Base-by-base conservation (phyloP, 2,888 invertebrate species). In the Pemphredon lugubris region DNA sequence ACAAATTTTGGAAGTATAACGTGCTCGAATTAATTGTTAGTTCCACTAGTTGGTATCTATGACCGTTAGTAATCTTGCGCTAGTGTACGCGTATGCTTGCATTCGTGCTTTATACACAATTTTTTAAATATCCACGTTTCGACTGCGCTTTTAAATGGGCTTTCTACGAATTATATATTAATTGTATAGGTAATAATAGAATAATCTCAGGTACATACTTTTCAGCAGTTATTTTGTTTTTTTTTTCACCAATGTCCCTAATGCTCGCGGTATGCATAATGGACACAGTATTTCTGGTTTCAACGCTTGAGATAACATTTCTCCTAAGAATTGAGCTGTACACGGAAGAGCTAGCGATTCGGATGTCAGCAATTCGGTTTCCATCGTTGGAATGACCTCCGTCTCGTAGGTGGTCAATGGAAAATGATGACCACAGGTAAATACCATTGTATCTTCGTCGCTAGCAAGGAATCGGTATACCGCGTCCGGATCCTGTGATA, bases 381-480 rank as follows among this genome's bases (percentile, higher is more conserved):
- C 89, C 89, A 89, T 88, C 60, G 79, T 82, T 16, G 89, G 84
- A 55, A 89, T 78, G 34, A 84, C 75, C 69, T 89, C 88, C 4
- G 86, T 80, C 51, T 87, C 70, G 61, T 88, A 89, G n/a, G 74
- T 20, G 1, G 88, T 83, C 34, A 86, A 57, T 53, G 86, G 85
- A 68, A 85, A 90, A 64, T 89, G 86, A 63, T 90, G 89, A 6
- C 89, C 89, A 34, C 89, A 90, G 0, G 89, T 90, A 37, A 90
- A 90, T 40, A 89, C 82, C 82, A 89, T 86, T 5, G 82, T 85
- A 32, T 89, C 88, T 68, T 89, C 87, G 32, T 87, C 82, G 1
- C 79, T 75, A 6, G 79, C 83, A 3, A 90, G 81, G 34, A 90
- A 85, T 53, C 84, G 64, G 40, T 75, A 64, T 11, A 79, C 72